These are phyloP conservation scores for Streblospio benedicti DNA, from an alignment of 1,140 invertebrate genomes.

Conservation along the genomic window DNA sequence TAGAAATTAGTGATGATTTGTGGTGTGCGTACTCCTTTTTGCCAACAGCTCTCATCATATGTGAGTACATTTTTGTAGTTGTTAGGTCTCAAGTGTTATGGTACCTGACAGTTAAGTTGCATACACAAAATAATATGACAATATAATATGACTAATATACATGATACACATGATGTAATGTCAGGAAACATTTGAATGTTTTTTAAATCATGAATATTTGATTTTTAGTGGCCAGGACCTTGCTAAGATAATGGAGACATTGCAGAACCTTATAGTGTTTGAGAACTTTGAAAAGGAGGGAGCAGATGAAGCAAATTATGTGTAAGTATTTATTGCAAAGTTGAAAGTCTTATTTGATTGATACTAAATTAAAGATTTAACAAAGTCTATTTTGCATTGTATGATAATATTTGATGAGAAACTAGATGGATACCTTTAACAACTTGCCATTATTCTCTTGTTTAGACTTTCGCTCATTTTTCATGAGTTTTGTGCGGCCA, in stretches of 20 bases:
- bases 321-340: constrained; percentile 18
- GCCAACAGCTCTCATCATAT: too few species aligned
- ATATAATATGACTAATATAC: too few species aligned
- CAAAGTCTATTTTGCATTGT: neutral
- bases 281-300: constrained; percentile 26
- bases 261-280: constrained; percentile 37
- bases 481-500: neutral
- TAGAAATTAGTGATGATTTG: too few species aligned
- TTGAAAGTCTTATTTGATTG: neutral
- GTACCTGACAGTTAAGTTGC: too few species aligned
- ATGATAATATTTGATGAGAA: neutral
- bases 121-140: too few species aligned
- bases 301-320: constrained; percentile 9
- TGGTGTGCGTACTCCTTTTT: too few species aligned
- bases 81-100: too few species aligned
- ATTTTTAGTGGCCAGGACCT: constrained; percentile 30
- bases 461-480: neutral
- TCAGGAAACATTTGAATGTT: too few species aligned
- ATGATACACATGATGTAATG: too few species aligned
- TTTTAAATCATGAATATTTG: neutral
- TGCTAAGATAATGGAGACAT: constrained; percentile 25
- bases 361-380: neutral
- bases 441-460: neutral
- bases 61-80: too few species aligned
- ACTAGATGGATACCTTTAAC: neutral